Conservation (phyloP, 2,888 invertebrate species). For the Lasioglossum figueresi region DNA sequence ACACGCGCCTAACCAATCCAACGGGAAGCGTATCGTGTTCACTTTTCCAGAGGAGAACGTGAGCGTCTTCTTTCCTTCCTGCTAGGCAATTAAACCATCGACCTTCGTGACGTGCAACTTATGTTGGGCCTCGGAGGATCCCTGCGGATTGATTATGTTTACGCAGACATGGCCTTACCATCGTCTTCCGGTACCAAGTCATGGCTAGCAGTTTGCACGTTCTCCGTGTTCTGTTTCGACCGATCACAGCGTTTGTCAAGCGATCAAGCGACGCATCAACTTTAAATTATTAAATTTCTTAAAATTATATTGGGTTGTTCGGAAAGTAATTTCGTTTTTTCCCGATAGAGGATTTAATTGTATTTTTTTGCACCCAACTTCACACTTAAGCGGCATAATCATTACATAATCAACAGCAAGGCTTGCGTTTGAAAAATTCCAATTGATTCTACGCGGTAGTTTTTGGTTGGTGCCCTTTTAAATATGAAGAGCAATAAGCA, state of each 20-base stretch:
- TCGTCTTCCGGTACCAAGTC: not conserved
- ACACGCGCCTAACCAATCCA: conserved; percentile 13
- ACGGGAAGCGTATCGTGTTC: conserved; percentile 28
- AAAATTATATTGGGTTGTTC: no score
- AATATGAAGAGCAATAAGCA: no score
- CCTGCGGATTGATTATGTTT: not conserved
- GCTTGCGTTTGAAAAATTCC: no score
- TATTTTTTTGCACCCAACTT: no score
- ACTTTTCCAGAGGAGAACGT: conserved; percentile 35
- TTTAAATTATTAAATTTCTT: not conserved
- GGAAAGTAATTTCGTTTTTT: no score
- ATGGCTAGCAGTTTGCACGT: not conserved
- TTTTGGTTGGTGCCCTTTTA: no score
- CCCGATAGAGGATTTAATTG: no score
- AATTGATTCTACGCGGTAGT: no score
- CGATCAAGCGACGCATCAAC: no score
- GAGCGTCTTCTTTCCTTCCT: conserved; percentile 39
- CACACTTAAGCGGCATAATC: no score
- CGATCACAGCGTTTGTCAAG: not conserved
- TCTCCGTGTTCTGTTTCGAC: not conserved
- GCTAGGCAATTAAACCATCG: conserved; percentile 56
- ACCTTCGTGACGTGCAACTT: conserved; percentile 42
- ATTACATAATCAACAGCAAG: no score
- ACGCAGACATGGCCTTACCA: not conserved
- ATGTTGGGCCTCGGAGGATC: conserved; percentile 13